Evolutionary conservation across 2,797 vertebrate species (phyloP), one percentile per base, ranked within the genome.

Genomic region (Calcarius lapponicus): DNA sequence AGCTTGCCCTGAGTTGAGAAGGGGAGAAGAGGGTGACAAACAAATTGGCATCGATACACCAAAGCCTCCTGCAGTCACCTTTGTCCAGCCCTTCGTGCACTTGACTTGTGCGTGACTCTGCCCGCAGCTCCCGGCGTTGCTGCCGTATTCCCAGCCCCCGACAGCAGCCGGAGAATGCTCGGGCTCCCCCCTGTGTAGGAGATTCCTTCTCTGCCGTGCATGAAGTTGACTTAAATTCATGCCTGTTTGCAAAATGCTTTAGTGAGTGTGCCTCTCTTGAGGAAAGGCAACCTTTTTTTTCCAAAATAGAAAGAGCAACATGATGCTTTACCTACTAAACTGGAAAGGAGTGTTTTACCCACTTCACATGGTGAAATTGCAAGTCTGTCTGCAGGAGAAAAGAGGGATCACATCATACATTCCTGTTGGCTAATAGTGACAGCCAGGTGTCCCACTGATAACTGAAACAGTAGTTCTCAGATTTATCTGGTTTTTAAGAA

Each of bases 181-280:
- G 84, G 96, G 96, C 96, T 97, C 95, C 96, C 96, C 94, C 96
- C 21, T 78, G 95, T 57, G 97, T 95, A 84, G 73, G 79, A 93
- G 73, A 80, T 50, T 10, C 36, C 21, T 11, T 25, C 76, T 60
- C 88, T 56, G 61, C 94, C 20, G 7, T 6, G 13, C 57, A 13
- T 15, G 38, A 15, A 40, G 75, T 11, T 47, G 34, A 40, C 74
- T 83, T 34, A 2, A 16, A 36, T 69, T 45, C 88, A 62, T 18
- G 54, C 65, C 22, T 60, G 0, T 36, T 65, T 58, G 62, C 88
- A 75, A 42, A 73, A 40, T 3, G 34, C 17, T 73, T 45, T 71
- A 57, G 38, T 51, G 64, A 21, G 38, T 29, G 17, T 31, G 13
- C 64, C 2, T 19, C 79, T 78, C 79, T 14, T 10, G 34, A 80